Evolutionary conservation across 2,797 vertebrate genomes (phyloP), one percentile per base, ranked within the genome.

Genomic region (Pagetopsis macropterus): DNA sequence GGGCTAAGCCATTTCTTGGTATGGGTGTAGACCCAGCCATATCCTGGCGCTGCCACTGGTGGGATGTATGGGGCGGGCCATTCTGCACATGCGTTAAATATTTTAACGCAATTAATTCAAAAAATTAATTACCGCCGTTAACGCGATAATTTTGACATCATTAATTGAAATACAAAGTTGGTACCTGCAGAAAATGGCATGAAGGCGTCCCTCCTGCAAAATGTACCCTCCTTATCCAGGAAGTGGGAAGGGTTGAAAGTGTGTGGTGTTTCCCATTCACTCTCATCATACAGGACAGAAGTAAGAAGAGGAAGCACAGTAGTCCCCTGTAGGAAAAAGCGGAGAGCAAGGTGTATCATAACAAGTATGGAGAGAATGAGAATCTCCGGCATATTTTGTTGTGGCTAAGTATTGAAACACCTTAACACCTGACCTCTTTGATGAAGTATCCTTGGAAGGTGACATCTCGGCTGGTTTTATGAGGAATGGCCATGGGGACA

Each of bases 161-260:
- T 23, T 23, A 2, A 3, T 23, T n/a, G n/a, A n/a, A 17, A n/a
- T 27, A 27, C 3, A 17, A 23, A 17, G 9, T 2, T 19, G 23
- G 3, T 63, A 94, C 92, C 92, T 91, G 93, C 92, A 74, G 93
- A 93, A 63, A 93, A 93, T 23, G 91, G 84, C 57, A 94, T 58
- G 71, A 94, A 93, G 37, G 91, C 92, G 0, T 93, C 89, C 70
- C 75, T 90, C 68, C 60, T 90, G n/a, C 74, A 23, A 23, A 92
- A 93, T 33, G 40, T 72, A 1, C 91, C 92, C 3, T 92, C 75
- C 15, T 87, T 46, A 72, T 93, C 86, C 64, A 94, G 81, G 72
- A 94, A 94, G 56, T 93, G 89, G 52, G 70, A 72, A 15, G 94
- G 93, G 59, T 93, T 90, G 65, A 94, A 94, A 9, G 72, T 80